Evolutionary conservation across 2,113 vertebrate species (phyloP).

Genomic region (Thalassarche chlororhynchos): DNA sequence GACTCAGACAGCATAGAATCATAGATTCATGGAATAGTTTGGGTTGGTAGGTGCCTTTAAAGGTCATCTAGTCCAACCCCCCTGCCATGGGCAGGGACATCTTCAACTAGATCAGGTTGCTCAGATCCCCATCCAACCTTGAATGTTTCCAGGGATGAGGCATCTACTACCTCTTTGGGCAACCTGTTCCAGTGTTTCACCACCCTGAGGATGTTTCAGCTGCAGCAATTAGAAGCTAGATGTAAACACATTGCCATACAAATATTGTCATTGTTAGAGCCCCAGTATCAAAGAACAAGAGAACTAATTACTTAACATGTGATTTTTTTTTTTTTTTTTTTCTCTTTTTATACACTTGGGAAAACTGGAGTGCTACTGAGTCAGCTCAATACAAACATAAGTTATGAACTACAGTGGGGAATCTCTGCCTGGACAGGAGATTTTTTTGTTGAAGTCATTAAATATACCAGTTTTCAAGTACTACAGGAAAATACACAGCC

Average conservation of each 20-base stretch:
- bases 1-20: not conserved
- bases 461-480: slow-evolving; percentile 38
- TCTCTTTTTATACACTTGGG: not conserved
- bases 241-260: not conserved
- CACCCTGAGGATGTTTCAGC: slow-evolving; percentile 26
- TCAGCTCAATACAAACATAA: not conserved
- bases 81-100: not conserved
- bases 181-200: not conserved
- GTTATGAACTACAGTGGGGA: not conserved
- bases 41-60: not conserved
- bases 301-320: slow-evolving; percentile 20
- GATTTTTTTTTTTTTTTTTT: not conserved
- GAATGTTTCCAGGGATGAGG: not conserved
- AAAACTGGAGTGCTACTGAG: slow-evolving; percentile 3
- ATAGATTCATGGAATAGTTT: not conserved
- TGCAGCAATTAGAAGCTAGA: slow-evolving; percentile 19
- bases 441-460: slow-evolving; percentile 34
- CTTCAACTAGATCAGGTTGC: not conserved
- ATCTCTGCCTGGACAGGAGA: not conserved
- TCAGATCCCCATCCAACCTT: not conserved
- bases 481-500: not conserved
- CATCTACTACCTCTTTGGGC: no score
- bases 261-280: slow-evolving; percentile 14
- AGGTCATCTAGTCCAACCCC: not conserved
- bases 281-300: slow-evolving; percentile 51